Evolutionary conservation across 2,888 invertebrate species (phyloP).

Genomic region (Lasioglossum calceatum): DNA sequence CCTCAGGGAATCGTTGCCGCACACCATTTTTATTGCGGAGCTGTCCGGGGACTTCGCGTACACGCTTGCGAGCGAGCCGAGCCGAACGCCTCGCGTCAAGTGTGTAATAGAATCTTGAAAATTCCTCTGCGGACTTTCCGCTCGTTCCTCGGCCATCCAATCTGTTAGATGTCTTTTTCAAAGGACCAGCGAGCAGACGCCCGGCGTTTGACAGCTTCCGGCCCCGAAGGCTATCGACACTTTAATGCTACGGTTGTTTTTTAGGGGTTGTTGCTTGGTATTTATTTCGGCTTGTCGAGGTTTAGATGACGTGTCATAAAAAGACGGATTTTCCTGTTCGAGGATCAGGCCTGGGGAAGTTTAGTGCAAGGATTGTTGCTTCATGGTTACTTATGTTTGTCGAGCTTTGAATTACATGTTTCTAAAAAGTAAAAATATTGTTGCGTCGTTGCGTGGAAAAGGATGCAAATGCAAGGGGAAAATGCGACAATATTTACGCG

Average conservation of each 20-base stretch:
- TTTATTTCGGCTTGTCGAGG: background rate
- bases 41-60: constrained; percentile 14
- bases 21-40: constrained; percentile 42
- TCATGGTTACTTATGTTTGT: background rate
- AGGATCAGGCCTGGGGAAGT: background rate
- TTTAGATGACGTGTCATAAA: background rate
- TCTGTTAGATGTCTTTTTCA: constrained; percentile 13
- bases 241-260: background rate
- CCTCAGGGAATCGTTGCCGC: constrained; percentile 46
- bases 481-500: background rate
- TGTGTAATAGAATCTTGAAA: constrained; percentile 28
- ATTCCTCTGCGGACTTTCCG: constrained; percentile 16
- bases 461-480: background rate
- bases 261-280: background rate
- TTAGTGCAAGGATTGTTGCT: background rate
- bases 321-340: background rate
- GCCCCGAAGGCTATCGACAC: background rate
- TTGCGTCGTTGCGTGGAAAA: background rate
- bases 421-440: too few species aligned
- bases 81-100: constrained; percentile 23
- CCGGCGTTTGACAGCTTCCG: background rate
- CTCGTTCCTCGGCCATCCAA: constrained; percentile 13
- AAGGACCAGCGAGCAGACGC: background rate
- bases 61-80: constrained; percentile 22
- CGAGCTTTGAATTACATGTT: background rate